These are phyloP conservation scores for Paradoxurus hermaphroditus DNA, from an alignment of 2,113 vertebrate species.

Conservation along the genomic window DNA sequence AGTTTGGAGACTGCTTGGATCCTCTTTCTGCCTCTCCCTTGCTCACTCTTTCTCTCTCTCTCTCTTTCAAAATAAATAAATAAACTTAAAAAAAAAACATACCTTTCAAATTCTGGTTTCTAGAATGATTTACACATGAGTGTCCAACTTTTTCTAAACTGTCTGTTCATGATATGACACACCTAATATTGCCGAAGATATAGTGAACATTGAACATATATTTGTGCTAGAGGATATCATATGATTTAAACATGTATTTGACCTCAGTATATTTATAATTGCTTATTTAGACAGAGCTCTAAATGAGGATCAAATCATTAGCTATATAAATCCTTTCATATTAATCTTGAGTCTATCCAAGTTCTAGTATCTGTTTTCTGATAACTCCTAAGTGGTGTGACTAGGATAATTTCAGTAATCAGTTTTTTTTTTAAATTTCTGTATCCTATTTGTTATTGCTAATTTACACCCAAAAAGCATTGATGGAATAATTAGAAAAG, in stretches of 20 bases:
- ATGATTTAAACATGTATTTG: background rate
- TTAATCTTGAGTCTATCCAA: background rate
- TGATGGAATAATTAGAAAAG: constrained; percentile 1
- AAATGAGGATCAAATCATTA: background rate
- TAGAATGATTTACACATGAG: background rate
- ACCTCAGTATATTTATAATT: background rate
- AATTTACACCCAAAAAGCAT: background rate
- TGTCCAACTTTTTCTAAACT: background rate
- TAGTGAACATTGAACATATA: background rate
- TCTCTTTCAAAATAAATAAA: too few relatives aligned
- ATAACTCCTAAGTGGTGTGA: background rate
- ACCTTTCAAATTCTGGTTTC: constrained; percentile 5
- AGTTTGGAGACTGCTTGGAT: too few relatives aligned
- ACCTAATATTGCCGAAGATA: background rate
- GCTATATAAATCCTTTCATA: background rate
- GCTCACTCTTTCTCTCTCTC: too few relatives aligned
- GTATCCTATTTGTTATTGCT: background rate
- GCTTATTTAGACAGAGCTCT: background rate
- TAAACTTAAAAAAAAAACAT: too few relatives aligned
- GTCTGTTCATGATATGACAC: background rate
- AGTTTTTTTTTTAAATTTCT: background rate
- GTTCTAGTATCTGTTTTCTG: background rate
- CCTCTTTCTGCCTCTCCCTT: too few relatives aligned
- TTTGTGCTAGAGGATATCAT: background rate
- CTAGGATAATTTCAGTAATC: constrained; percentile 5